phyloP scores from a whole-genome alignment of 2,888 invertebrate species.

The Hyposoter dolosus region DNA sequence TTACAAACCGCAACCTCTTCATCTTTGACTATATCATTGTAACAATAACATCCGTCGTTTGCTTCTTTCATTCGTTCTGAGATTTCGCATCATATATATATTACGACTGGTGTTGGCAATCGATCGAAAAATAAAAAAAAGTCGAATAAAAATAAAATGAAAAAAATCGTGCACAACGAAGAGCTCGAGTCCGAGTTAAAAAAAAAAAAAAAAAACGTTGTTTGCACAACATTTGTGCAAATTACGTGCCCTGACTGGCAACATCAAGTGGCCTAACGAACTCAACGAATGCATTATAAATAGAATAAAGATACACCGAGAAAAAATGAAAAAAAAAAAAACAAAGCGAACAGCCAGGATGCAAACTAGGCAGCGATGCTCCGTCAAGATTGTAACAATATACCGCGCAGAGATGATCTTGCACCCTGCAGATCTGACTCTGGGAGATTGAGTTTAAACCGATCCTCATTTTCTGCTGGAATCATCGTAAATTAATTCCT shows the following conservation, averaged over 20 bases:
- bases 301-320: background rate
- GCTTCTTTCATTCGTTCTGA: conserved; percentile 6
- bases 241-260: conserved; percentile 24
- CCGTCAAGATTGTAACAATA: conserved; percentile 42
- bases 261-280: conserved; percentile 42
- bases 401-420: conserved; percentile 13
- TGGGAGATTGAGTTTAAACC: conserved; percentile 11
- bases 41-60: conserved; percentile 2
- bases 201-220: conserved; percentile 1
- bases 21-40: conserved; percentile 19
- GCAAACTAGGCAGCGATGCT: conserved; percentile 38
- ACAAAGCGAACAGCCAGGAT: conserved; percentile 13
- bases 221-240: conserved; percentile 40
- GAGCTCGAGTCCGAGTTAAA: background rate
- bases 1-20: conserved; percentile 2
- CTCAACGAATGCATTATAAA: conserved; percentile 33
- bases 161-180: background rate
- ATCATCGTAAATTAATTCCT: background rate
- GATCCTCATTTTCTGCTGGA: conserved; percentile 3
- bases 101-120: conserved; percentile 22
- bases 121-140: conserved; percentile 20
- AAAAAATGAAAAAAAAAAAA: conserved; percentile 8
- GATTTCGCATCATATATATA: background rate
- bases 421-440: background rate
- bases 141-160: background rate